Evolutionary conservation across 2,888 invertebrate species (phyloP).

Genomic region (Bugulina stolonifera): DNA sequence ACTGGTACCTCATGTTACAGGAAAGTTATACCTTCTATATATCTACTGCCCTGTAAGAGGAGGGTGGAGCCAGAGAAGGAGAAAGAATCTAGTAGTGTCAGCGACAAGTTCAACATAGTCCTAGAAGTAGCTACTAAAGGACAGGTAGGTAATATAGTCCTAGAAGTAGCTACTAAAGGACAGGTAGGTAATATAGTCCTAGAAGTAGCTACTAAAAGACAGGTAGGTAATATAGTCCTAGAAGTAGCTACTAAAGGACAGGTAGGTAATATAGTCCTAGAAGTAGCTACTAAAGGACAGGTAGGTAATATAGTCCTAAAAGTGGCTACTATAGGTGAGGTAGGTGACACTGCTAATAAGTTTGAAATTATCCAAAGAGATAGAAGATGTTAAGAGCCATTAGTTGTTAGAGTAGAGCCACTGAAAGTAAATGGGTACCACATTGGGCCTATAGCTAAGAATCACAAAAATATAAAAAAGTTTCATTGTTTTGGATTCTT

Average conservation of each 20-base stretch:
- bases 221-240: constrained; percentile 54
- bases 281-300: constrained; percentile 55
- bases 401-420: too few relatives aligned
- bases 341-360: too few relatives aligned
- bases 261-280: constrained; percentile 53
- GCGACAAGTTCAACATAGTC: constrained; percentile 51
- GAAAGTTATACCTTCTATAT: constrained; percentile 6
- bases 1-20: neutral
- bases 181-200: constrained; percentile 55
- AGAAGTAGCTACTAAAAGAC: constrained; percentile 54
- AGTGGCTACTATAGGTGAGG: too few relatives aligned
- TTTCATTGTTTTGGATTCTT: too few relatives aligned
- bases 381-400: too few relatives aligned
- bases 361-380: too few relatives aligned
- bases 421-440: too few relatives aligned
- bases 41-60: neutral
- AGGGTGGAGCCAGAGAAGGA: constrained; percentile 38
- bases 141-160: constrained; percentile 51
- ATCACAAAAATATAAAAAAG: too few relatives aligned
- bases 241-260: constrained; percentile 55
- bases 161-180: constrained; percentile 54
- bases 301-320: too few relatives aligned
- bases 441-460: too few relatives aligned
- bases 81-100: constrained; percentile 40
- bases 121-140: constrained; percentile 54